Evolutionary conservation across 1,140 invertebrate genomes (phyloP), one percentile per base, ranked within the genome.

Genomic region (Drosophila murphyi): DNA sequence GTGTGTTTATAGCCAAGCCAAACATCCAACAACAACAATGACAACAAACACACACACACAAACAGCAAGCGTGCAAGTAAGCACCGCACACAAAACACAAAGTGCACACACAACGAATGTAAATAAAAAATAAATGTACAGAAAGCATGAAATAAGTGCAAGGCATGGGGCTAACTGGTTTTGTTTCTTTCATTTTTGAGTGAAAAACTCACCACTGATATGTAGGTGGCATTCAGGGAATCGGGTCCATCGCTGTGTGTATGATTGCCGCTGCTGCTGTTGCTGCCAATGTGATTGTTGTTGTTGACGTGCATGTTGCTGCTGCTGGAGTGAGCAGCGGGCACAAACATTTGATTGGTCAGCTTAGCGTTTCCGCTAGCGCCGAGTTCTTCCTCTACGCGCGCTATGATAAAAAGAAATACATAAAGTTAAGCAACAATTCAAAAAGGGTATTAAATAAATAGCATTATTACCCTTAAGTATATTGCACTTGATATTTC

Each of bases 401-500:
- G 94, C 50, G 94, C 94, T 94, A 70, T n/a, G 35, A 54, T 41
- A 5, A 6, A 3, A 41, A 50, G 3, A 35, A 34, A 41, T n/a
- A 50, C 20, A 32, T 6, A 69, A 28, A 3, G 45, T 64, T 32
- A 52, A 20, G 51, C 3, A 64, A 43, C 20, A 8, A 55, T 39
- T 5, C 32, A n/a, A 2, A n/a, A 35, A 34, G 39, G 28, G 47
- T 2, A 51, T 35, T 2, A 45, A 20, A 60, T n/a, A 12, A 0
- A 31, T 20, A 61, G 4, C 62, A 20, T 20, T 20, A 20, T 70
- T 94, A 93, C 96, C 97, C 94, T 98, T 98, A 37, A 98, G 93
- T 91, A 98, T 98, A 93, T 98, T 99, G 93, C 97, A 98, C 93
- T 98, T 98, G 51, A 98, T 95, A 82, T 98, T 96, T 69, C 97